Base-by-base conservation (phyloP, 2,797 vertebrate species). In the Arremon brunneinucha region DNA sequence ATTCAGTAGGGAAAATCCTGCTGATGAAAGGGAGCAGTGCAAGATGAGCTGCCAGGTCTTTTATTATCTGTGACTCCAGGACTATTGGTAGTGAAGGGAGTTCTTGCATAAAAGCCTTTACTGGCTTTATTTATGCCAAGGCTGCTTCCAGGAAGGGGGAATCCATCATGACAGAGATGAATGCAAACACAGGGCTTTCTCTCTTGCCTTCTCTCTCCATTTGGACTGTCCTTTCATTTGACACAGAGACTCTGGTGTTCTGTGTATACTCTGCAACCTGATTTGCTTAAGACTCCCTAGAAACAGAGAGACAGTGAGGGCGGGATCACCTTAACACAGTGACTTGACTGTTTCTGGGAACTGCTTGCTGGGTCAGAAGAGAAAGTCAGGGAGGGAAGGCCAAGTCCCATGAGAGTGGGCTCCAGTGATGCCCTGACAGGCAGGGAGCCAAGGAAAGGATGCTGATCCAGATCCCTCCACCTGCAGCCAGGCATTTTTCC, bases 81-180 rank as follows among this genome's bases (percentile, higher is more conserved):
- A 81, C 74, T 91, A 57, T 52, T 90, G 68, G 91, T 91, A 78
- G 80, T 43, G 90, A 96, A 95, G 52, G 52, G 47, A 89, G 71
- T 34, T 93, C 88, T 93, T 84, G 72, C 80, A 96, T 85, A 87
- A 94, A 94, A 85, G 88, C 50, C 56, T 85, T 92, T 93, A n/a
- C 82, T 90, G 90, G 83, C 69, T 95, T 90, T 95, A 91, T 95
- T 96, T 95, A 95, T 75, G 89, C 72, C 83, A 90, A 72, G 63
- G 68, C 94, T 93, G 80, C 87, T 96, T 96, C 92, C 92, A 95
- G 94, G 92, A 96, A 91, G 52, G n/a, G 34, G 26, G 70, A 91
- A 96, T 95, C 87, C 52, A 95, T 96, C 89, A 95, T 90, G 83
- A 93, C 90, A 87, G 72, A 74, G 84, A 83, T 71, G 43, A 95